These are phyloP conservation scores for Reticulitermes lucifugus DNA, from an alignment of 2,888 invertebrate genomes.

Conservation along the genomic window DNA sequence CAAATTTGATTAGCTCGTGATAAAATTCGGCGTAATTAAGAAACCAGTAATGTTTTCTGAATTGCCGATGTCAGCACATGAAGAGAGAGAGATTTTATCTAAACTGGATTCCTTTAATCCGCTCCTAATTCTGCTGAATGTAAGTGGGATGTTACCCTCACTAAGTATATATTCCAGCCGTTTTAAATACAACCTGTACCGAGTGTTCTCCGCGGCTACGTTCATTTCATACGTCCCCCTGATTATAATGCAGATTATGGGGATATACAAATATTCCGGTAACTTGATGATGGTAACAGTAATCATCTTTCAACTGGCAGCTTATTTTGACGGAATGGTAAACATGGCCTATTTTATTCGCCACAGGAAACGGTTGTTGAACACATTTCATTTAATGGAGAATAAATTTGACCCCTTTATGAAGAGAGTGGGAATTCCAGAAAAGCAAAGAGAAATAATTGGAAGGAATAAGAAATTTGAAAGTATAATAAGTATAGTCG, in stretches of 20 bases:
- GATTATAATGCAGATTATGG: neutral
- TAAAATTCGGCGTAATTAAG: too few species aligned
- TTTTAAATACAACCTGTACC: neutral
- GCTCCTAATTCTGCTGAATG: neutral
- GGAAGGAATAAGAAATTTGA: neutral
- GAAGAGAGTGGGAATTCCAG: neutral
- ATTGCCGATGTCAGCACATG: neutral
- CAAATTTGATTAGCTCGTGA: too few species aligned
- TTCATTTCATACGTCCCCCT: neutral
- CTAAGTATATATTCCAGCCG: neutral
- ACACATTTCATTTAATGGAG: neutral
- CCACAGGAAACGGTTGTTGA: neutral
- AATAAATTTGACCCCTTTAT: neutral
- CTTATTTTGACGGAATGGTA: conserved; percentile 24
- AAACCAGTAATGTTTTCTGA: too few species aligned
- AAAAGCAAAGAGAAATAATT: conserved; percentile 5
- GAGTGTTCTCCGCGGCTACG: neutral
- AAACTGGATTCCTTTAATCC: conserved; percentile 17
- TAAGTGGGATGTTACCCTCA: neutral
- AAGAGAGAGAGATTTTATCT: neutral
- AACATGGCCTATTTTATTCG: neutral
- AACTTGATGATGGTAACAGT: neutral
- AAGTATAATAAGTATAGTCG: neutral
- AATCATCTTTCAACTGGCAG: conserved; percentile 6
- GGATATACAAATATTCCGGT: neutral